A percentile compares a stretch with the other conserved stretches of the same genome.
phyloP scores from a whole-genome alignment of 1,140 invertebrate genomes.

The Pseudomyrmex cubaensis region DNA sequence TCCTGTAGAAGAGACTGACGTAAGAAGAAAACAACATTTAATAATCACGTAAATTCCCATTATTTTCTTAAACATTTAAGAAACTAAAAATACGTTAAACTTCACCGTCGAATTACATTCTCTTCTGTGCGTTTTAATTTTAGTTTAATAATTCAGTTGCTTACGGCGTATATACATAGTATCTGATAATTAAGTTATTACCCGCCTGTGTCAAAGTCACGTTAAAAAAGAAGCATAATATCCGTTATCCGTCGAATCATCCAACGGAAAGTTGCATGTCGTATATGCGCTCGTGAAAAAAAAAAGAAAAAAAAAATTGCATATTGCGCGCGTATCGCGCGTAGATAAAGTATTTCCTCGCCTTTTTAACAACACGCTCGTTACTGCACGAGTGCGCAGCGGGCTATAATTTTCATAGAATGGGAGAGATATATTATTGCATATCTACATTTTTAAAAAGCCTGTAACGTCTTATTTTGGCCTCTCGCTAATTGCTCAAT shows the following conservation, averaged over 20 bases:
- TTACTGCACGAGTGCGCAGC: constrained; percentile 63
- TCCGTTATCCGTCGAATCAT: constrained; percentile 49
- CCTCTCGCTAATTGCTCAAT: constrained; percentile 49
- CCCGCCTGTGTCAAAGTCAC: constrained; percentile 18
- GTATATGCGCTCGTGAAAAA: constrained; percentile 41
- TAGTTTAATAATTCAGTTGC: too few relatives aligned
- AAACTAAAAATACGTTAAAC: too few relatives aligned
- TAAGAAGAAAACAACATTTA: too few relatives aligned
- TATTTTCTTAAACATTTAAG: too few relatives aligned
- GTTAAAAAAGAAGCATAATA: constrained; percentile 29
- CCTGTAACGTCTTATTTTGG: constrained; percentile 55
- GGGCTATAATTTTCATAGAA: constrained; percentile 62
- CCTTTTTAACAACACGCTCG: constrained; percentile 66
- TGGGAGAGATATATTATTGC: constrained; percentile 56
- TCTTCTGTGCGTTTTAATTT: background rate
- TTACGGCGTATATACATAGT: background rate
- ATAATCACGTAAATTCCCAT: too few relatives aligned
- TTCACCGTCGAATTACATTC: too few relatives aligned
- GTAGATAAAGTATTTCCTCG: constrained; percentile 73
- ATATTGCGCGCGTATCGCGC: constrained; percentile 60
- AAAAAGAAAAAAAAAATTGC: constrained; percentile 51
- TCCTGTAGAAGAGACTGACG: too few relatives aligned
- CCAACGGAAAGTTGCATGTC: constrained; percentile 64
- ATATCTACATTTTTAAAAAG: constrained; percentile 69
- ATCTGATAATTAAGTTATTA: background rate